Evolutionary conservation across 2,797 vertebrate species (phyloP).

Genomic region (Eulemur albifrons): DNA sequence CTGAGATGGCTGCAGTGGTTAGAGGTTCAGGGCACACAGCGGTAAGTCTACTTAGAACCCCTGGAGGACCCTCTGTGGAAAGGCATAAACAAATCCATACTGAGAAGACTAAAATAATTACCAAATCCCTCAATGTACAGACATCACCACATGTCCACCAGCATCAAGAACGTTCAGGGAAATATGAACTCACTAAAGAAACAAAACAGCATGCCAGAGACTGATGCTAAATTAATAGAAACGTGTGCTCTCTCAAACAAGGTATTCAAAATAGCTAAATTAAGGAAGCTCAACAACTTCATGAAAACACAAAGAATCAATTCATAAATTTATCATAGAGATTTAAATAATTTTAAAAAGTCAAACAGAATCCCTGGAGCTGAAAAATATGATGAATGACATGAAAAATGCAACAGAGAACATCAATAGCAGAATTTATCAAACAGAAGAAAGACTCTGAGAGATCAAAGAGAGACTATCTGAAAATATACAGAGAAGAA

Average conservation of each 20-base stretch:
- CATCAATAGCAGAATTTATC: background rate
- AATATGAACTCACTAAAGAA: background rate
- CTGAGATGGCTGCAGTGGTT: background rate
- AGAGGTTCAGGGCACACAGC: background rate
- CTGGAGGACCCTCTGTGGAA: background rate
- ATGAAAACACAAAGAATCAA: background rate
- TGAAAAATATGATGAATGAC: background rate
- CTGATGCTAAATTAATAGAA: background rate
- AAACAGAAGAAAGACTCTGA: background rate
- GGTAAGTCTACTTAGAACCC: background rate
- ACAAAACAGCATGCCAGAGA: background rate
- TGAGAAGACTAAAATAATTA: background rate
- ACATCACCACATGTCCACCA: background rate
- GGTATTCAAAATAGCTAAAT: background rate
- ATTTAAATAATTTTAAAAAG: background rate
- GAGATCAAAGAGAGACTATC: background rate
- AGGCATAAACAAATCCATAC: background rate
- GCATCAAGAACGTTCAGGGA: background rate
- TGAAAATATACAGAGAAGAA: background rate
- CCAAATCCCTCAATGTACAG: background rate
- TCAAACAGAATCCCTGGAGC: background rate
- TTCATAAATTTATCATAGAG: background rate
- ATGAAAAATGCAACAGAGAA: background rate
- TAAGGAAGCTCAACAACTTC: background rate
- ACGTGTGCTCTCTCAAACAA: background rate